These are phyloP conservation scores for Monochamus saltuarius DNA, from an alignment of 1,140 invertebrate species.

Conservation along the genomic window DNA sequence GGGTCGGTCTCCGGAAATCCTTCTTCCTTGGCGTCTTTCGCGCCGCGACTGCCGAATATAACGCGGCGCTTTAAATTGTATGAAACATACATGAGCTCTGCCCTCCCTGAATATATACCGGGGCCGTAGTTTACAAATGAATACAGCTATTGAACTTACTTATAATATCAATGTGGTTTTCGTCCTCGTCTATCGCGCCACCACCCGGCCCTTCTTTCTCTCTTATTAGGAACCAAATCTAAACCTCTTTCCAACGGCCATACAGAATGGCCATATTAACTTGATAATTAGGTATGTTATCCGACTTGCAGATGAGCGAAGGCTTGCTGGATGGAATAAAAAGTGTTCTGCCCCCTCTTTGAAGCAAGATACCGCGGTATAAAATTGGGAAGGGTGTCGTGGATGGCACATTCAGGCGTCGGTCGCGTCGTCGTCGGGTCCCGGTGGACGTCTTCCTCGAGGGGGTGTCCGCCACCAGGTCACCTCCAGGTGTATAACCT, in stretches of 20 bases:
- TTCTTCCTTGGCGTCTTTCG: conserved; percentile 16
- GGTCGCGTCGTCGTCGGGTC: conserved; percentile 41
- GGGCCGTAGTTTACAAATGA: conserved; percentile 68
- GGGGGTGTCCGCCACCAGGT: conserved; percentile 14
- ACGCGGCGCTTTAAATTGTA: conserved; percentile 50
- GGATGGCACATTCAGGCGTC: conserved; percentile 51
- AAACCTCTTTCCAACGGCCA: conserved; percentile 53
- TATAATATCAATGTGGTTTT: conserved; percentile 70
- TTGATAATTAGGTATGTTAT: conserved; percentile 88
- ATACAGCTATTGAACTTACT: conserved; percentile 73
- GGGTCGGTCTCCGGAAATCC: conserved; percentile 23
- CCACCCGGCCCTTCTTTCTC: conserved; percentile 40
- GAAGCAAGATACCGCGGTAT: conserved; percentile 46
- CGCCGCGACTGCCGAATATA: conserved; percentile 42
- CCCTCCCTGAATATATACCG: conserved; percentile 50
- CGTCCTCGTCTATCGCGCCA: conserved; percentile 44
- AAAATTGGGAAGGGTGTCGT: conserved; percentile 51
- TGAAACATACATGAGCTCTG: conserved; percentile 54
- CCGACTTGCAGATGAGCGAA: conserved; percentile 82
- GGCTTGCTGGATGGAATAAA: conserved; percentile 52
- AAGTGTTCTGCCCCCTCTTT: conserved; percentile 52
- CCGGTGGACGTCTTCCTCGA: conserved; percentile 27
- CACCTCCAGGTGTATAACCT: conserved; percentile 21
- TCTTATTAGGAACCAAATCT: conserved; percentile 45
- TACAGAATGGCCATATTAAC: conserved; percentile 78